Conservation (phyloP, 2,888 invertebrate species). For the Zhuqinia jingwanae region DNA sequence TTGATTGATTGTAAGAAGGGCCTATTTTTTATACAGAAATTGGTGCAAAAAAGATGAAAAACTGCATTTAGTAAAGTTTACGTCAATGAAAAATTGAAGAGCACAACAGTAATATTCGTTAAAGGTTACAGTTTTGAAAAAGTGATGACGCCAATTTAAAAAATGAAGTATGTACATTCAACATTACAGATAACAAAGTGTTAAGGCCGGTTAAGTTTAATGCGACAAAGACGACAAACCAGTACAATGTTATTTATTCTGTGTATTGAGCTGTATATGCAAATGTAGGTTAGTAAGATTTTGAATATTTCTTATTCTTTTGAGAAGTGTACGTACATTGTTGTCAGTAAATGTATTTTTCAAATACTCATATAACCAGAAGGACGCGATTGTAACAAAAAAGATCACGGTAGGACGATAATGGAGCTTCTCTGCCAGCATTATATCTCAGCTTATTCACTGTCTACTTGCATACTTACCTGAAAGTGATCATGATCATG, state of each 20-base stretch:
- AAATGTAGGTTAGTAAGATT: slow-evolving; percentile 56
- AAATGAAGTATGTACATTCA: too few species aligned
- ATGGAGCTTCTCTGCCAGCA: too few species aligned
- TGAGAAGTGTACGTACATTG: too few species aligned
- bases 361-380: too few species aligned
- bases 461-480: too few species aligned
- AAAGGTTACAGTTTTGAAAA: not conserved
- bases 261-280: not conserved
- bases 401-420: too few species aligned
- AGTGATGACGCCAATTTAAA: not conserved
- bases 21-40: slow-evolving; percentile 30
- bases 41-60: not conserved
- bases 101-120: too few species aligned
- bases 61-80: not conserved
- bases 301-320: not conserved
- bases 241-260: not conserved
- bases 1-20: too few species aligned
- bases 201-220: not conserved
- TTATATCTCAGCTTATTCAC: too few species aligned
- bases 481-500: not conserved
- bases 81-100: not conserved
- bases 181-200: too few species aligned
- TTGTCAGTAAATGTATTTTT: too few species aligned
- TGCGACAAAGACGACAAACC: slow-evolving; percentile 4
- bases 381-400: too few species aligned